Evolutionary conservation across 2,113 vertebrate species (phyloP).

Genomic region (Apteryx mantelli): DNA sequence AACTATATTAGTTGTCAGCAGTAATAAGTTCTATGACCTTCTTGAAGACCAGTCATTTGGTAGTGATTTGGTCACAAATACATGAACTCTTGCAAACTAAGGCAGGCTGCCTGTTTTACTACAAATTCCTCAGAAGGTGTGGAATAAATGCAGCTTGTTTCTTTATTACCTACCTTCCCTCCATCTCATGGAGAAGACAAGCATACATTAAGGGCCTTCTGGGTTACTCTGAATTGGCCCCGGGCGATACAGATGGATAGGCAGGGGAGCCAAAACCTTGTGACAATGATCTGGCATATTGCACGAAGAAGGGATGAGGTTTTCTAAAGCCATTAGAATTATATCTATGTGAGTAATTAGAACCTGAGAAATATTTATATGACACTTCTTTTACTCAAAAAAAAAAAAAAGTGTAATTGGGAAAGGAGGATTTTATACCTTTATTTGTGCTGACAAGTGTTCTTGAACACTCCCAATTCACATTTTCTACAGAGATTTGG

Average conservation of each 20-base stretch:
- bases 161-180: background rate
- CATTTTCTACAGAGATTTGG: background rate
- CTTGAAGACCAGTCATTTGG: background rate
- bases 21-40: background rate
- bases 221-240: background rate
- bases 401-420: background rate
- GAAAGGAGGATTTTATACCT: background rate
- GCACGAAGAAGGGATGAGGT: background rate
- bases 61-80: background rate
- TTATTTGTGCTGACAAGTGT: background rate
- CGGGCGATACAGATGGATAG: background rate
- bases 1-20: background rate
- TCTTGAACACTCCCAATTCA: background rate
- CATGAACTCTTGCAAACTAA: background rate
- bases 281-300: background rate
- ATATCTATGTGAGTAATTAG: rapidly evolving
- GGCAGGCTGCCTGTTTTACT: background rate
- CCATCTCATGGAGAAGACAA: background rate
- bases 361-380: background rate
- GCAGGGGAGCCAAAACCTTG: background rate
- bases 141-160: background rate
- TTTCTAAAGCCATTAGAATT: background rate
- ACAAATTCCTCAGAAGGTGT: background rate
- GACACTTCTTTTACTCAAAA: background rate
- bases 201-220: rapidly evolving